phyloP scores from a whole-genome alignment of 2,888 invertebrate genomes.

The Eurytoma adleriae region DNA sequence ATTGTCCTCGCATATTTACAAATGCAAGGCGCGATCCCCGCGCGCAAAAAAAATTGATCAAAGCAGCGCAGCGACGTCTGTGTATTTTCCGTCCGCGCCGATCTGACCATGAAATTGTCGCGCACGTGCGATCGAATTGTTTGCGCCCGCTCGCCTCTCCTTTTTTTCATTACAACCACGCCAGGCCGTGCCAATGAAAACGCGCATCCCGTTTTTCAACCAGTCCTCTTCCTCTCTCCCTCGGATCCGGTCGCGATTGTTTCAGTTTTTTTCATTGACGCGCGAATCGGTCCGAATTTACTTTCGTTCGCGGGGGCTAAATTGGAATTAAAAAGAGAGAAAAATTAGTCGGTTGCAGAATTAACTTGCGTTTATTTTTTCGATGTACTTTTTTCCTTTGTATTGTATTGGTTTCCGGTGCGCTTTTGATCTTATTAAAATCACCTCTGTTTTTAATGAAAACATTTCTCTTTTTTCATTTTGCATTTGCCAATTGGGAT shows the following conservation, averaged over 20 bases:
- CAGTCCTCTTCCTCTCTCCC: neutral
- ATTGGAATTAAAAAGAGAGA: constrained; percentile 37
- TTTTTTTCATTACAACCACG: neutral
- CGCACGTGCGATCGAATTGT: constrained; percentile 35
- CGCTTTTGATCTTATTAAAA: too few species aligned
- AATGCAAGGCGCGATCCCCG: constrained; percentile 17
- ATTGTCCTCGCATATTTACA: constrained; percentile 34
- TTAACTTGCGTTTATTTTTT: neutral
- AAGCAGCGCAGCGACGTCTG: constrained; percentile 1
- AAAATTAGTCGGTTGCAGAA: constrained; percentile 14
- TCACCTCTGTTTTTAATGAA: too few species aligned
- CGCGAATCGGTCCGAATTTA: neutral
- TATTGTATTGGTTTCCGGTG: neutral
- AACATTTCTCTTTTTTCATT: too few species aligned
- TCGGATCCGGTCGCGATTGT: neutral
- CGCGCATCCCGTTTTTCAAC: neutral
- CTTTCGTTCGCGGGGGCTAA: neutral
- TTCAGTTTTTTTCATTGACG: constrained; percentile 3
- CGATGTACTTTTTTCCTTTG: neutral
- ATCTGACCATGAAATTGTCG: constrained; percentile 50
- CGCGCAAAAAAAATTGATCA: constrained; percentile 35
- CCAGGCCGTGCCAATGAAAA: constrained; percentile 6
- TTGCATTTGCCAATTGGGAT: too few species aligned
- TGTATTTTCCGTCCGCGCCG: neutral
- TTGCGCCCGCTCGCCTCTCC: neutral